A percentile compares a stretch with the other conserved stretches of the same genome.
Evolutionary conservation across 2,888 invertebrate genomes (phyloP).

Genomic region (Cetonia aurata): DNA sequence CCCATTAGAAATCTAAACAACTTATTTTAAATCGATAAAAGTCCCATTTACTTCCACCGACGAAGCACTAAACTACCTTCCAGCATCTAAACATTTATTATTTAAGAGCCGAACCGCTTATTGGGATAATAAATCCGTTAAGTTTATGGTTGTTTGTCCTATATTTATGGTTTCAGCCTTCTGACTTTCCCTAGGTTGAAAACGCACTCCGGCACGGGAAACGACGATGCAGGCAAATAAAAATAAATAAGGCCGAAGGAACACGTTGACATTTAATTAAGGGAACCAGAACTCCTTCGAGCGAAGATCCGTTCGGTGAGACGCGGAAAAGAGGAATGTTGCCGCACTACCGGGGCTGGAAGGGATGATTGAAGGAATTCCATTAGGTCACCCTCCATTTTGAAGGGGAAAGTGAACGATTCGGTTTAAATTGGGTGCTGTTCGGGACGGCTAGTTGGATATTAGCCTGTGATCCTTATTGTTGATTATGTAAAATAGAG

Average conservation of each 20-base stretch:
- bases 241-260: constrained; percentile 20
- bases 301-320: constrained; percentile 34
- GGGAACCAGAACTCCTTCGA: constrained; percentile 33
- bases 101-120: constrained; percentile 2
- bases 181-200: constrained; percentile 1
- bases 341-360: constrained; percentile 26
- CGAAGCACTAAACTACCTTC: constrained; percentile 6
- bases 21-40: constrained; percentile 27
- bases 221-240: constrained; percentile 13
- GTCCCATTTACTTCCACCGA: not conserved
- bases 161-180: constrained; percentile 2
- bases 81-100: constrained; percentile 16
- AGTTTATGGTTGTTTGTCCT: constrained; percentile 2
- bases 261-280: constrained; percentile 43
- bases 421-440: constrained; percentile 40
- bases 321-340: constrained; percentile 43
- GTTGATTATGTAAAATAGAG: not conserved
- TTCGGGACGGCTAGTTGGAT: constrained; percentile 12
- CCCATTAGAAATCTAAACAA: constrained; percentile 10
- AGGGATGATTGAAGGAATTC: constrained; percentile 41
- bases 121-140: constrained; percentile 6
- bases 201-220: not conserved
- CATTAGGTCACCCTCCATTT: constrained; percentile 43
- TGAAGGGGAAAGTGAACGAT: constrained; percentile 16
- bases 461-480: constrained; percentile 10